Conservation (phyloP, 2,113 vertebrate genomes). For the Hystrix cristata region DNA sequence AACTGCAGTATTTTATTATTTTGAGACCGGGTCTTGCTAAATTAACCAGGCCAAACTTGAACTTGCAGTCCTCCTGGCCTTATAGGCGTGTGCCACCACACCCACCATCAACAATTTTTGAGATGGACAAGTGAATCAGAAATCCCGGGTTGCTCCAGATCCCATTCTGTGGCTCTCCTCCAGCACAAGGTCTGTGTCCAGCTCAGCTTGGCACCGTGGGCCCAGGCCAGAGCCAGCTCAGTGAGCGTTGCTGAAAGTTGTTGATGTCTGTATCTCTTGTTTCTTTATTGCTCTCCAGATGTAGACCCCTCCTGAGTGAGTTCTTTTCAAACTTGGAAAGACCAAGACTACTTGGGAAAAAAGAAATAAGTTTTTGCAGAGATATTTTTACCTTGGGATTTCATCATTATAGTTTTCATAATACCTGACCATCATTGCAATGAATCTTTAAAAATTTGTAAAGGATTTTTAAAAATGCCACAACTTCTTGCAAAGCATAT, state of each 20-base stretch:
- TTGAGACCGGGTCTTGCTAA: neutral
- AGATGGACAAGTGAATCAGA: neutral
- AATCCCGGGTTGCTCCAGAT: neutral
- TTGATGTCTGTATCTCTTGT: neutral
- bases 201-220: neutral
- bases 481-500: neutral
- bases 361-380: neutral
- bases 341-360: neutral
- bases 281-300: neutral
- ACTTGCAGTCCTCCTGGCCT: neutral
- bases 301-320: neutral
- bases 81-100: neutral
- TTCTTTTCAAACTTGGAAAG: neutral
- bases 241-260: neutral
- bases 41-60: neutral
- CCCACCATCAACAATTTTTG: neutral
- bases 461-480: neutral
- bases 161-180: neutral
- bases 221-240: neutral
- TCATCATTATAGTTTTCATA: constrained; percentile 2
- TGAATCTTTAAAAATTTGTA: neutral
- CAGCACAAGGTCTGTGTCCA: neutral
- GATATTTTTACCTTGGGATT: neutral
- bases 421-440: neutral
- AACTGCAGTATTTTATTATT: neutral